These are phyloP conservation scores for Drosophila auraria DNA, from an alignment of 1,140 invertebrate genomes.

Conservation along the genomic window DNA sequence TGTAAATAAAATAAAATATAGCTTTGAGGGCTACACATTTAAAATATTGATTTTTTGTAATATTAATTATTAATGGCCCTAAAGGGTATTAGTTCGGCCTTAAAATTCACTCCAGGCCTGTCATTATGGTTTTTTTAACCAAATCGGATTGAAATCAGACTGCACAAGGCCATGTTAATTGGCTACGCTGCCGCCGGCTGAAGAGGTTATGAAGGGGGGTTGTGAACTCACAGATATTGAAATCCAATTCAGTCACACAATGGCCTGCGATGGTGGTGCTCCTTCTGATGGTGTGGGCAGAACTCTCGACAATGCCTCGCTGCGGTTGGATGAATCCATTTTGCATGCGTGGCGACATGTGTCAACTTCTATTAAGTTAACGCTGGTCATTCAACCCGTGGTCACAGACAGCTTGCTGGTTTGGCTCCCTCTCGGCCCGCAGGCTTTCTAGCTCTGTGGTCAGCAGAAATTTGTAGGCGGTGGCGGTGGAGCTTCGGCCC, in stretches of 20 bases:
- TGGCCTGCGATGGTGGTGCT: conserved; percentile 11
- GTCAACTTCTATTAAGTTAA: conserved; percentile 82
- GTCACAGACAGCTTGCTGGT: conserved; percentile 30
- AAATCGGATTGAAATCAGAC: conserved; percentile 59
- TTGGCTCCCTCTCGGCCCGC: not conserved
- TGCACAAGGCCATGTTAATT: conserved; percentile 57
- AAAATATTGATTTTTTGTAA: too few species aligned
- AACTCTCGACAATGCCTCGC: conserved; percentile 31
- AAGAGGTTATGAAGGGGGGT: not conserved
- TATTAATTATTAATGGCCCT: not conserved
- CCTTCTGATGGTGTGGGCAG: conserved; percentile 11
- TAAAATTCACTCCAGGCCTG: not conserved
- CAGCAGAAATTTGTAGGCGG: conserved; percentile 36
- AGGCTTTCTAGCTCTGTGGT: conserved; percentile 35
- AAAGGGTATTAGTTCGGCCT: conserved; percentile 1
- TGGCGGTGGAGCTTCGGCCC: conserved; percentile 11
- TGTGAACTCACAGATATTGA: conserved; percentile 52
- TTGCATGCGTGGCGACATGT: conserved; percentile 82
- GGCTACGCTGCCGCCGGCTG: conserved; percentile 37
- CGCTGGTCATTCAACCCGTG: conserved; percentile 75
- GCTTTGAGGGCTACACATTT: too few species aligned
- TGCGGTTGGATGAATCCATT: conserved; percentile 78
- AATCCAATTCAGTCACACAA: conserved; percentile 60
- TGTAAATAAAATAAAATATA: too few species aligned
- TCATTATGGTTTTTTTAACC: conserved; percentile 20